Conservation (phyloP, 2,888 invertebrate genomes). For the Tillus elongatus region DNA sequence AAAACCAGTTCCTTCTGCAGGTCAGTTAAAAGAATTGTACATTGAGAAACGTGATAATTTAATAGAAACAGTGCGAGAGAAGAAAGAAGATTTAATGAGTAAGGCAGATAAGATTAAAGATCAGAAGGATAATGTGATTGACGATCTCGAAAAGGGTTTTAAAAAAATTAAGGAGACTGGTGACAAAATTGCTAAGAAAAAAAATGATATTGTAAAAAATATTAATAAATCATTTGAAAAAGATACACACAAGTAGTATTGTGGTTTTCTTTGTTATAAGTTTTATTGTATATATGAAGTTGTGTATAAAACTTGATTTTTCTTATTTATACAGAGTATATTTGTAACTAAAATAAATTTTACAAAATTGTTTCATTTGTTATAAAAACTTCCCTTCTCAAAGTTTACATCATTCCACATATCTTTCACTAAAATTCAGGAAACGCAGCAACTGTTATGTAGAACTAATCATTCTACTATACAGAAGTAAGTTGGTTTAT, state of each 20-base stretch:
- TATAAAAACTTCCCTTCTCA: too few relatives aligned
- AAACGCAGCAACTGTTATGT: too few relatives aligned
- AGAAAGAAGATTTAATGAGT: slow-evolving; percentile 41
- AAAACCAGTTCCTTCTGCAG: slow-evolving; percentile 65
- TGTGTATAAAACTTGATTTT: too few relatives aligned
- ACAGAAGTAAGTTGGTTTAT: too few relatives aligned
- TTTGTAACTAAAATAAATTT: not conserved
- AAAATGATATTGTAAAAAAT: not conserved
- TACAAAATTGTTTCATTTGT: not conserved
- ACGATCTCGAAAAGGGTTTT: slow-evolving; percentile 22
- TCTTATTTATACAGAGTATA: slow-evolving; percentile 6
- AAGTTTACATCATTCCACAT: too few relatives aligned
- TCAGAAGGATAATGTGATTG: slow-evolving; percentile 25
- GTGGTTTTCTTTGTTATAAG: too few relatives aligned
- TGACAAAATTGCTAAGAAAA: slow-evolving; percentile 13
- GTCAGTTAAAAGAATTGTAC: slow-evolving; percentile 54
- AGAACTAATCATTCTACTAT: too few relatives aligned
- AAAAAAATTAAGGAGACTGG: slow-evolving; percentile 25
- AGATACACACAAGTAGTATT: slow-evolving; percentile 9
- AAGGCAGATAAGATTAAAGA: slow-evolving; percentile 32
- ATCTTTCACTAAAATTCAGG: too few relatives aligned
- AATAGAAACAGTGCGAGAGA: slow-evolving; percentile 52
- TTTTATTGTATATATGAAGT: too few relatives aligned
- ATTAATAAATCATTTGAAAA: slow-evolving; percentile 1
- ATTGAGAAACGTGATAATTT: slow-evolving; percentile 53